A percentile compares a stretch with the other conserved stretches of the same genome.
phyloP scores from a whole-genome alignment of 2,888 invertebrate genomes.

The Eudemis profundana region DNA sequence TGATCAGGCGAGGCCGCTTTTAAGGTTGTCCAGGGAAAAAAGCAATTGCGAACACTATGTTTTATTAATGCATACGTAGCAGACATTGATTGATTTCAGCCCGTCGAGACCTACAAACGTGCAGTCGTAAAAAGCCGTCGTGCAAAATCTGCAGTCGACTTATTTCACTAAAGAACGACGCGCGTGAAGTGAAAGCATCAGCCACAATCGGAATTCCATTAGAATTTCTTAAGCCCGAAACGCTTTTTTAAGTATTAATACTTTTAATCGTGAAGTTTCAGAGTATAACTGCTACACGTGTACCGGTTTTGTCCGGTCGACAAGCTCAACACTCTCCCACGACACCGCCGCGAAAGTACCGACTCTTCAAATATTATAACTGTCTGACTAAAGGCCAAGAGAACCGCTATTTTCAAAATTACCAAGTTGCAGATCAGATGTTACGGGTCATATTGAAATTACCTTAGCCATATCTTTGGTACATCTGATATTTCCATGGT shows the following conservation, averaged over 20 bases:
- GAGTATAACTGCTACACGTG: slow-evolving; percentile 47
- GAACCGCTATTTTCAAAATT: slow-evolving; percentile 34
- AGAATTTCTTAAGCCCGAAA: slow-evolving; percentile 7
- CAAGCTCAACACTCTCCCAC: slow-evolving; percentile 54
- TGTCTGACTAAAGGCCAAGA: slow-evolving; percentile 29
- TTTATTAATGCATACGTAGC: slow-evolving; percentile 17
- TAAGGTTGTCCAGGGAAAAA: slow-evolving; percentile 11
- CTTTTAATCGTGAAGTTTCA: slow-evolving; percentile 42
- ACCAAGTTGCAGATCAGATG: slow-evolving; percentile 22
- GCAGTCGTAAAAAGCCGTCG: neutral
- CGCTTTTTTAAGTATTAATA: neutral
- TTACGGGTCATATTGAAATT: slow-evolving; percentile 16
- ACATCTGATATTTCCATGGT: neutral
- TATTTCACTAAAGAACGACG: neutral
- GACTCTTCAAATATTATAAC: slow-evolving; percentile 41
- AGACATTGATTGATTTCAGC: slow-evolving; percentile 31
- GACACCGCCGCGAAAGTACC: slow-evolving; percentile 29
- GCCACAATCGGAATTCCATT: neutral
- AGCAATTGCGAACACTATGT: neutral
- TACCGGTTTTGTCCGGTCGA: slow-evolving; percentile 56
- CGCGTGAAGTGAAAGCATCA: slow-evolving; percentile 38
- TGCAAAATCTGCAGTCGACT: neutral
- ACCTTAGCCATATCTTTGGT: neutral
- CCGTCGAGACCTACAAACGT: neutral
- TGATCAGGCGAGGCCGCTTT: slow-evolving; percentile 16